Base-by-base conservation (phyloP, 2,113 vertebrate genomes). In the Fulmarus glacialis region DNA sequence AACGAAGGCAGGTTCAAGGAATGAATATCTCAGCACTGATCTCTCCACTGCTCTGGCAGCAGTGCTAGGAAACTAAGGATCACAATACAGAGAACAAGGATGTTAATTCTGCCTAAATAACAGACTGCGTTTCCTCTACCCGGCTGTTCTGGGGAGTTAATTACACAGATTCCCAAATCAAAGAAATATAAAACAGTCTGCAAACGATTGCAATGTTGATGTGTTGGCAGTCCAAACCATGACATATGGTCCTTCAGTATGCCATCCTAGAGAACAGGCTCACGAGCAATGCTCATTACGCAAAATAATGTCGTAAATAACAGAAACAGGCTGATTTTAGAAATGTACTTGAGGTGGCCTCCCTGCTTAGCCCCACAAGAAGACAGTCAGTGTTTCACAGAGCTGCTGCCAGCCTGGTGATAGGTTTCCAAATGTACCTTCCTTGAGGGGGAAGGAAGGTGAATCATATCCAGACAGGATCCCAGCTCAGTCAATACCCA, bases 221-320 rank as follows among this genome's bases (percentile, higher is more conserved):
- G 90, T 96, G 90, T 17, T 98, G 97, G 97, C 97, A 97, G 78
- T 75, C 86, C 91, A 87, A 97, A 96, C 92, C 75, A 36, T 93
- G 94, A 89, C 97, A 97, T 97, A 97, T 96, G 97, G 95, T 93
- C 89, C 94, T 96, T 87, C 95, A 97, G 77, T 93, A 96, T 97
- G 97, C 85, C 90, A 94, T 84, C 82, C 70, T 29, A 38, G 74
- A 90, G 92, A 97, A 93, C 77, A 95, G 81, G 67, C 91, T 91
- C 89, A 88, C 24, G 12, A 96, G 94, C 77, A 90, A 5, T 2
- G 21, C 71, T 82, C 9, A 0, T 96, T 95, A 87, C 6, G 38
- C 93, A 97, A 77, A 95, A 93, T 94, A 81, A 34, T 86, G 80
- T 94, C 52, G 3, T 82, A 93, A 95, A 95, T 83, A 96, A 94